A percentile compares a stretch with the other conserved stretches of the same genome.
phyloP scores from a whole-genome alignment of 1,140 invertebrate genomes.

The Zaprionus ghesquierei region DNA sequence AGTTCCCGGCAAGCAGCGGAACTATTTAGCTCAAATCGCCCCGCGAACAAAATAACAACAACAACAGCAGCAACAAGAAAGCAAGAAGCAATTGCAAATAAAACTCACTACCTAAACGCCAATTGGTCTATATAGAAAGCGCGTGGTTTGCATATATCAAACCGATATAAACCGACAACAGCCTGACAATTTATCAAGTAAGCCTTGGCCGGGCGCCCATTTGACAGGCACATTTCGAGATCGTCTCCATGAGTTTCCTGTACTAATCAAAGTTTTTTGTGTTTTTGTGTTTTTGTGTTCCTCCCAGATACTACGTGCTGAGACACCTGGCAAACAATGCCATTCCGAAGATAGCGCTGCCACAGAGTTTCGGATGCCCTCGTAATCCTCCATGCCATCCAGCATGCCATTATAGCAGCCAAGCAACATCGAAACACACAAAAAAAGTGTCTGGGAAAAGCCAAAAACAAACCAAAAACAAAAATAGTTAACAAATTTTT shows the following conservation, averaged over 20 bases:
- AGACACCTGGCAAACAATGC: slow-evolving; percentile 37
- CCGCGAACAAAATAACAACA: slow-evolving; percentile 27
- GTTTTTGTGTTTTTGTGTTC: slow-evolving; percentile 20
- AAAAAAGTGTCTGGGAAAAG: not conserved
- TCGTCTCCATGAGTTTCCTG: not conserved
- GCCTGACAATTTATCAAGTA: slow-evolving; percentile 46
- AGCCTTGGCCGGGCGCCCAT: slow-evolving; percentile 25
- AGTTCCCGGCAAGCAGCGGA: slow-evolving; percentile 60
- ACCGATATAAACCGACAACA: not conserved
- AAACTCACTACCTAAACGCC: not conserved
- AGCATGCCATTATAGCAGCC: slow-evolving; percentile 50
- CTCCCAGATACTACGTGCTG: slow-evolving; percentile 4
- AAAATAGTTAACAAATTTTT: not conserved
- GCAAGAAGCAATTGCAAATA: slow-evolving; percentile 16
- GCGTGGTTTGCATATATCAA: not conserved
- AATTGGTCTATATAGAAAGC: slow-evolving; percentile 18
- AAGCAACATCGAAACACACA: not conserved
- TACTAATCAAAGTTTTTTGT: not conserved
- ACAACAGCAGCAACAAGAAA: no score
- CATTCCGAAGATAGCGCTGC: slow-evolving; percentile 22
- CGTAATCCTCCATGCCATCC: slow-evolving; percentile 22
- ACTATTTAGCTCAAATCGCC: slow-evolving; percentile 53
- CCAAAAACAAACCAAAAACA: not conserved
- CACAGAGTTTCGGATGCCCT: slow-evolving; percentile 17
- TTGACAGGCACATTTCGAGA: not conserved